phyloP scores from a whole-genome alignment of 2,888 invertebrate genomes.

The Diachrysia chrysitis region DNA sequence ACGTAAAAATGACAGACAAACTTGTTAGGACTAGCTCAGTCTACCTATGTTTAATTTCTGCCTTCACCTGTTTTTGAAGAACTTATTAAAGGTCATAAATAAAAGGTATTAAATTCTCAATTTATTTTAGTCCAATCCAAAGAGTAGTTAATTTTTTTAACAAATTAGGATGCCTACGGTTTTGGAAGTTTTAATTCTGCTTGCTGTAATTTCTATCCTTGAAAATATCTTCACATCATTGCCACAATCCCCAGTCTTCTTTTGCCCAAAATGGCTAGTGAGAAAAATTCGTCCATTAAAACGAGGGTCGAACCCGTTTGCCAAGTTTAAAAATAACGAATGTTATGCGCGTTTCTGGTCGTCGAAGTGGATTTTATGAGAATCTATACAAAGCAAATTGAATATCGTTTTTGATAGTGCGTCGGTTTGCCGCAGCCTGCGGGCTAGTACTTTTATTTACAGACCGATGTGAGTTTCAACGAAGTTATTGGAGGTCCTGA shows the following conservation, averaged over 20 bases:
- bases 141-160: too few relatives aligned
- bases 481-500: neutral
- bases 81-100: too few relatives aligned
- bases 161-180: too few relatives aligned
- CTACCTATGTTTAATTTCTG: too few relatives aligned
- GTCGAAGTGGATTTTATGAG: constrained; percentile 4
- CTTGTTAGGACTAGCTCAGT: neutral
- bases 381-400: constrained; percentile 1
- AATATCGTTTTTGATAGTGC: neutral
- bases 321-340: neutral
- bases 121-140: too few relatives aligned
- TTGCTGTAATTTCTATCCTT: neutral
- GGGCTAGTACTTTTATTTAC: neutral
- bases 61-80: too few relatives aligned
- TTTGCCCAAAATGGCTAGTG: neutral
- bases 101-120: too few relatives aligned
- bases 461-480: neutral
- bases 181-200: too few relatives aligned
- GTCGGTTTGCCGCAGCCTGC: neutral
- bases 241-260: neutral
- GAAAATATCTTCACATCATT: neutral
- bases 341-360: constrained; percentile 4
- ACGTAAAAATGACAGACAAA: neutral
- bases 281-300: neutral
- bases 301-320: neutral